These are phyloP conservation scores for Galbula dea DNA, from an alignment of 2,113 vertebrate species.

Conservation along the genomic window DNA sequence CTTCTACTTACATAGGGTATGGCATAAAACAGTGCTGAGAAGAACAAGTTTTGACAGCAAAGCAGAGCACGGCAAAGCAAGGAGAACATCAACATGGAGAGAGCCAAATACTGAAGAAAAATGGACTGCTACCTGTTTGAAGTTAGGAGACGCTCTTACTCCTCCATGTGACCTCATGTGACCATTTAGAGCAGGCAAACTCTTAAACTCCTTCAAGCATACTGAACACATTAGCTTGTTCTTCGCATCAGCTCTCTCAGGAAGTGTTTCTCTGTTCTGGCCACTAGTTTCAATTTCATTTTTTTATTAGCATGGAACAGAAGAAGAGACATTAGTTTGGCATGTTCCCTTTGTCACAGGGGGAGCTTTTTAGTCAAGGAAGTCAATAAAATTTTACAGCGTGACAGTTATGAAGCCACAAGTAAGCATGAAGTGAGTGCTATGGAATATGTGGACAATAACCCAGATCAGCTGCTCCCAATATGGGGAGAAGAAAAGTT, in stretches of 20 bases:
- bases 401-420: not conserved
- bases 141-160: conserved; percentile 75
- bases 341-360: not conserved
- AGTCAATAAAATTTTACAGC: not conserved
- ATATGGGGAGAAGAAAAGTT: not conserved
- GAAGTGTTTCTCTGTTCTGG: conserved; percentile 70
- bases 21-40: not conserved
- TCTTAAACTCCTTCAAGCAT: conserved; percentile 88
- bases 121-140: conserved; percentile 76
- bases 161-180: conserved; percentile 88
- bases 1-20: not conserved
- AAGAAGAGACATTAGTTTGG: conserved; percentile 34
- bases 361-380: not conserved
- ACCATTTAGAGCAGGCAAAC: conserved; percentile 88
- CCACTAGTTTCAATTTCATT: conserved; percentile 48
- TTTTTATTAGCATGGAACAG: not conserved
- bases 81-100: conserved; percentile 33
- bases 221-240: conserved; percentile 82
- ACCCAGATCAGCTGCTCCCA: not conserved
- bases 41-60: conserved; percentile 30
- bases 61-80: conserved; percentile 73
- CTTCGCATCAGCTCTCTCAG: conserved; percentile 73
- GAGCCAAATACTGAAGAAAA: not conserved
- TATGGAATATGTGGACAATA: not conserved
- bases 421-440: not conserved